phyloP scores from a whole-genome alignment of 2,797 vertebrate species.

The Helicolenus hilgendorfi region DNA sequence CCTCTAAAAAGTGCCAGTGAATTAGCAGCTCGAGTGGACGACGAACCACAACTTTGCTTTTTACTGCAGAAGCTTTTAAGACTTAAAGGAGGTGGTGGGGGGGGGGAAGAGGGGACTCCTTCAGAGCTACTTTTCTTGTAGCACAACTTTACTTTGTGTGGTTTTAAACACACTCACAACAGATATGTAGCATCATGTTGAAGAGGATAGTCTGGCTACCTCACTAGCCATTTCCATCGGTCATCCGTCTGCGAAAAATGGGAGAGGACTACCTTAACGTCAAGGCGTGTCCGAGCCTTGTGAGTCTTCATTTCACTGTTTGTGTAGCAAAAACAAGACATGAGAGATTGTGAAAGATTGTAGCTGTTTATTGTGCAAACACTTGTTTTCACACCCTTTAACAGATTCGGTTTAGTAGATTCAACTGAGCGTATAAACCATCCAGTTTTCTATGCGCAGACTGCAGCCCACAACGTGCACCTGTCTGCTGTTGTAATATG shows the following conservation, averaged over 20 bases:
- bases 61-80: slow-evolving; percentile 28
- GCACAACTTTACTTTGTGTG: slow-evolving; percentile 67
- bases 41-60: slow-evolving; percentile 44
- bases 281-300: slow-evolving; percentile 40
- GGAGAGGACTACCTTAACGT: slow-evolving; percentile 51
- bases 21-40: slow-evolving; percentile 55
- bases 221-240: slow-evolving; percentile 64
- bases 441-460: neutral
- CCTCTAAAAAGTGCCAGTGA: slow-evolving; percentile 32
- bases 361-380: slow-evolving; percentile 51
- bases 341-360: slow-evolving; percentile 21
- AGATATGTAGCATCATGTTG: slow-evolving; percentile 78
- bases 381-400: neutral
- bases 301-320: slow-evolving; percentile 54
- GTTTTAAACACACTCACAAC: slow-evolving; percentile 52
- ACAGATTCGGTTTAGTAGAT: slow-evolving; percentile 8
- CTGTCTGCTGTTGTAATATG: slow-evolving; percentile 16
- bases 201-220: slow-evolving; percentile 70
- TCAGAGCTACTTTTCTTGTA: slow-evolving; percentile 73
- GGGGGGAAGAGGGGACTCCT: slow-evolving; percentile 9
- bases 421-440: neutral
- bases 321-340: slow-evolving; percentile 38
- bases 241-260: slow-evolving; percentile 24
- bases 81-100: neutral
- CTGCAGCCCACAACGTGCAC: slow-evolving; percentile 15